Percentiles rank a stretch among this genome's conserved stretches.
Evolutionary conservation across 2,888 invertebrate genomes (phyloP).

Genomic region (Orchesellides sinensis): DNA sequence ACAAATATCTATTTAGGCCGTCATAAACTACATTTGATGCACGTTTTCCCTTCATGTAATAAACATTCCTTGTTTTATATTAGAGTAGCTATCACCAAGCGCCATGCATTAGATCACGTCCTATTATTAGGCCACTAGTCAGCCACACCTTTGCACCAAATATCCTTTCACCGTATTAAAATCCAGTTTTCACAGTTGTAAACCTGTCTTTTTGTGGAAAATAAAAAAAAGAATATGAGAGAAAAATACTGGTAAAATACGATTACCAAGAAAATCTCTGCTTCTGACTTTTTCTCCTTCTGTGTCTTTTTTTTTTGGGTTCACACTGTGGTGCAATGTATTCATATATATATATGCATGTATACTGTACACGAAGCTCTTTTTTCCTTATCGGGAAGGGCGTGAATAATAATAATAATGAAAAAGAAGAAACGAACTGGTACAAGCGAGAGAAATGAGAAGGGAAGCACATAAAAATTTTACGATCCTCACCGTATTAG

Average conservation of each 20-base stretch:
- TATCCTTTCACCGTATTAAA: conserved; percentile 62
- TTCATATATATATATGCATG: neutral
- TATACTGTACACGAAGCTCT: conserved; percentile 21
- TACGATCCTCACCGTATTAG: conserved; percentile 65
- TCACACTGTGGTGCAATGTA: conserved; percentile 16
- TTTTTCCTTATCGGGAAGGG: conserved; percentile 60
- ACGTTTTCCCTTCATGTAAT: neutral
- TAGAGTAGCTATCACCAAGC: neutral
- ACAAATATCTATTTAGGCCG: conserved; percentile 39
- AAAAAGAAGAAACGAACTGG: conserved; percentile 49
- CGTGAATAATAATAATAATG: conserved; percentile 60
- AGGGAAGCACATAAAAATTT: conserved; percentile 67
- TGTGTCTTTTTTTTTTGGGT: neutral
- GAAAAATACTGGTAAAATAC: conserved; percentile 39
- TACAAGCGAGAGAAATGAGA: conserved; percentile 57
- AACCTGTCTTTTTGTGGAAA: conserved; percentile 56
- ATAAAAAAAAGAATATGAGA: conserved; percentile 32
- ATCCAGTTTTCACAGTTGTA: conserved; percentile 58
- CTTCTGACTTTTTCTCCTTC: conserved; percentile 38
- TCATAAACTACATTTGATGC: conserved; percentile 43
- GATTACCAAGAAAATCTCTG: conserved; percentile 52
- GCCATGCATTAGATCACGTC: conserved; percentile 28
- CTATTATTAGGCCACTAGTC: conserved; percentile 61
- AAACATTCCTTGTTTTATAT: neutral
- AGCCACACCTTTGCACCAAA: conserved; percentile 65